phyloP scores from a whole-genome alignment of 2,113 vertebrate genomes.

The Pteruthius melanotis region DNA sequence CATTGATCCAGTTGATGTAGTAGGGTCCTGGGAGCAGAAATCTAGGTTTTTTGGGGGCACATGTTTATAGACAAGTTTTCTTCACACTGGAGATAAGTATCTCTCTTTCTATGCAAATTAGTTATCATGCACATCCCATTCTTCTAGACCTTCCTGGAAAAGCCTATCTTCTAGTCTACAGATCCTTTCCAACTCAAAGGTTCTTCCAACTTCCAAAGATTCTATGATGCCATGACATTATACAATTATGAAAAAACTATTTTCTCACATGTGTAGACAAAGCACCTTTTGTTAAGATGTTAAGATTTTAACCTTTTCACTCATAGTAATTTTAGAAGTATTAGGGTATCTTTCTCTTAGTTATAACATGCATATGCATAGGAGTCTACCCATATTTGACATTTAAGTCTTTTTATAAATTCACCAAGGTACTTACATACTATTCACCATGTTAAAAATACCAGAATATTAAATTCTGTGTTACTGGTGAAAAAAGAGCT shows the following conservation, averaged over 20 bases:
- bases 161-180: background rate
- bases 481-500: background rate
- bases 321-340: background rate
- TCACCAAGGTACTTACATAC: background rate
- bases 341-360: background rate
- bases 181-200: background rate
- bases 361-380: background rate
- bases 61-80: background rate
- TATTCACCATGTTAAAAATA: background rate
- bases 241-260: background rate
- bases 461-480: background rate
- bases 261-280: background rate
- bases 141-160: background rate
- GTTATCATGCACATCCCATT: background rate
- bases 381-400: background rate
- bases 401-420: background rate
- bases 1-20: fast-evolving
- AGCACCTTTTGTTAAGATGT: background rate
- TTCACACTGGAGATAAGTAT: background rate
- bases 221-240: background rate
- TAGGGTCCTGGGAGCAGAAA: fast-evolving
- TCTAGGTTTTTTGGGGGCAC: background rate
- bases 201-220: background rate
- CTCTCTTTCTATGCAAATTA: fast-evolving
- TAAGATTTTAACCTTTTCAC: background rate